Percentiles rank a stretch among this genome's conserved stretches.
These are phyloP conservation scores for Macropus fuliginosus DNA, from an alignment of 2,797 vertebrate species.

Conservation along the genomic window DNA sequence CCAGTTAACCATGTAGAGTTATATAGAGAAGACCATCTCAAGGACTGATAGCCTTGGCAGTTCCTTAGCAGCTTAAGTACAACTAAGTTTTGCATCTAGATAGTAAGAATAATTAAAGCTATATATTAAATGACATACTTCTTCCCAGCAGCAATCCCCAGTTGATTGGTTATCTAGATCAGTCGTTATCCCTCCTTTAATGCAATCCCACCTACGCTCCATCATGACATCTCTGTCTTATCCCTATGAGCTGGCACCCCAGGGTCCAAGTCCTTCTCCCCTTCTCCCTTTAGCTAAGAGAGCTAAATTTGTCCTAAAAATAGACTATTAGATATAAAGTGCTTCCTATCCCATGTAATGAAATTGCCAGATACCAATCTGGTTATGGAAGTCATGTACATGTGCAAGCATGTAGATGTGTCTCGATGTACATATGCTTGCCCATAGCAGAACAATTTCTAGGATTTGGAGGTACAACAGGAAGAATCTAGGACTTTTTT, in stretches of 20 bases:
- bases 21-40: not conserved
- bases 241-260: not conserved
- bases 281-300: no score
- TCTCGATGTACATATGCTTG: not conserved
- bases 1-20: not conserved
- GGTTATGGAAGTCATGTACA: not conserved
- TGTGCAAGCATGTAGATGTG: not conserved
- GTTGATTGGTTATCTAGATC: not conserved
- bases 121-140: not conserved
- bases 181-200: not conserved
- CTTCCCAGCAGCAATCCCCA: not conserved
- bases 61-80: not conserved
- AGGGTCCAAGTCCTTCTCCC: not conserved
- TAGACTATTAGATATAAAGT: not conserved
- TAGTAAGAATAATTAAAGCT: not conserved
- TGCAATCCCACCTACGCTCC: not conserved
- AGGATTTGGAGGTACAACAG: not conserved
- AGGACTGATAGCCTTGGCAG: not conserved
- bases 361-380: not conserved
- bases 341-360: not conserved
- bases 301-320: not conserved
- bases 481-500: not conserved
- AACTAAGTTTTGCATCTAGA: not conserved
- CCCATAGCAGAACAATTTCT: not conserved
- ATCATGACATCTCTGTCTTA: not conserved